Evolutionary conservation across 64 coral and sea anemone species (phyloP), one percentile per base, ranked within the genome.

Genomic region (Exaiptasia diaphana): DNA sequence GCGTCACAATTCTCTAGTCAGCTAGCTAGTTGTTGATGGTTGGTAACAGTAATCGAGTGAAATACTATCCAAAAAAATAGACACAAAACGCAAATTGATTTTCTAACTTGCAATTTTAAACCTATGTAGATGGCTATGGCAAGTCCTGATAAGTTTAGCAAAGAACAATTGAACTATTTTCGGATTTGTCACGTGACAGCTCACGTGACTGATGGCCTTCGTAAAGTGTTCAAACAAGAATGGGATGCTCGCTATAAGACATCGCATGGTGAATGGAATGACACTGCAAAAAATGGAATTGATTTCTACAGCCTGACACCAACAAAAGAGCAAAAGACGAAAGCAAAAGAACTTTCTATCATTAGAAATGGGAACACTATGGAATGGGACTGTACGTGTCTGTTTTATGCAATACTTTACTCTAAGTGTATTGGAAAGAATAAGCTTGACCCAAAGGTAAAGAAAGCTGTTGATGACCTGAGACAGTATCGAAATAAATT

Each of bases 231-330:
- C 28, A 78, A 57, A 57, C n/a, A n/a, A n/a, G n/a, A n/a, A n/a
- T 75, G 72, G 72, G 42, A 75, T 46, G 30, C 29, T 12, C 72
- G 49, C 58, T 79, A 79, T 37, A 40, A 79, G 55, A n/a, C 37
- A 17, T 17, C 31, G 0, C 18, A n/a, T 41, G 76, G 76, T 3
- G 32, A 56, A 62, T 79, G 76, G 76, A 33, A 41, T 39, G 55
- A 79, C 55, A 79, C 55, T 1, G 18, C 36, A 31, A 17, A 41
- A 24, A 79, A 59, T 79, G 76, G 76, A 0, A 35, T 31, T 9
- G 35, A 61, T 20, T 79, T 79, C 49, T 79, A 38, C 54, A 59
- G 53, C 18, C 20, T 36, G 0, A 55, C 59, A 43, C 18, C 50
- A 61, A 14, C 3, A 38, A 36, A n/a, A 64, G 7, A 24, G 5